Evolutionary conservation across 2,113 vertebrate species (phyloP), one percentile per base, ranked within the genome.

Genomic region (Aviceda subcristata): DNA sequence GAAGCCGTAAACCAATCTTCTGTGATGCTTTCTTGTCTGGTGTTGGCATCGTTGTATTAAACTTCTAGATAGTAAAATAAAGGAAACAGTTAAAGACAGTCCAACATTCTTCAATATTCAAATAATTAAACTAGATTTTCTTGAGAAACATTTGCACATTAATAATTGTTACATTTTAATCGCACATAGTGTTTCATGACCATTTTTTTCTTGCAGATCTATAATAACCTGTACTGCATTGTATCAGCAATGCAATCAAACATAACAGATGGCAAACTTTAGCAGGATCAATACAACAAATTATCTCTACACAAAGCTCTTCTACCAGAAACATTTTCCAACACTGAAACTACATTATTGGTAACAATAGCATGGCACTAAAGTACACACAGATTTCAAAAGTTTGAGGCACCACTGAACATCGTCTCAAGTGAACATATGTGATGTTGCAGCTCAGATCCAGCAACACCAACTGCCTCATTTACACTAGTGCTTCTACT

Each of bases 21-120:
- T 99, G 99, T 46, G 99, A 99, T 12, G 97, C 98, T 77, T 99
- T 99, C 98, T 99, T 99, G 96, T 99, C 99, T 90, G 99, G 99
- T 14, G 99, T 99, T 95, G 99, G 97, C 92, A 99, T 97, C 48
- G 98, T 98, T 73, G 99, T 96, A 64, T 97, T 98, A 97, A 99
- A 99, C 97, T 99, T 99, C 99, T 99, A 92, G 10, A 71, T 12
- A 88, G 78, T 51, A 66, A 96, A 97, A 95, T 46, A 82, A 53
- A 92, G 26, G 18, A 75, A 72, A 86, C 4, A 15, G 57, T 96
- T 90, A 95, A 96, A 74, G 4, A 53, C 9, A 60, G 71, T n/a
- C 63, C 88, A 56, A 9, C 24, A 60, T 50, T 83, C 69, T 62
- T 62, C 85, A 91, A 67, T 56, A 88, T 71, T 57, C 71, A 68